phyloP scores from a whole-genome alignment of 2,797 vertebrate species.

The Carduelis carduelis region DNA sequence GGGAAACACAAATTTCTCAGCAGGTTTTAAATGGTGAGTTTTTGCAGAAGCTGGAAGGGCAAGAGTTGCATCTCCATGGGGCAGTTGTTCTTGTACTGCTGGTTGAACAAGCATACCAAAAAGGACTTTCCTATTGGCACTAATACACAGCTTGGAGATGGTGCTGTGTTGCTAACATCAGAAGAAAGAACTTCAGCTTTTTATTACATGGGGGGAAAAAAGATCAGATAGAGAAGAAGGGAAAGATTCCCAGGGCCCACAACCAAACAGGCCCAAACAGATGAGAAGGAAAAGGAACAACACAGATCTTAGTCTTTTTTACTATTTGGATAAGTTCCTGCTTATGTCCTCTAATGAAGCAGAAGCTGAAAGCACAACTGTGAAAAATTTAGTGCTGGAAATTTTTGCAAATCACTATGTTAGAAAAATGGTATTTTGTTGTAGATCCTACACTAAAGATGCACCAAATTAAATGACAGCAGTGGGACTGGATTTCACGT shows the following conservation, averaged over 20 bases:
- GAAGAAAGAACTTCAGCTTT: not conserved
- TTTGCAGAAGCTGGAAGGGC: not conserved
- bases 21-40: not conserved
- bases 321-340: not conserved
- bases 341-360: not conserved
- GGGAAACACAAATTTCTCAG: not conserved
- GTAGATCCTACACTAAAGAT: not conserved
- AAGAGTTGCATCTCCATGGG: not conserved
- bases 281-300: not conserved
- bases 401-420: not conserved
- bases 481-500: not conserved
- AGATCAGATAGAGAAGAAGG: not conserved
- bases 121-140: not conserved
- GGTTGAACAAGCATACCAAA: not conserved
- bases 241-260: not conserved
- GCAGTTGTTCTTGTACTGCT: not conserved
- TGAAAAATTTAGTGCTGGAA: not conserved
- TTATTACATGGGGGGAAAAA: rapidly evolving
- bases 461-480: not conserved
- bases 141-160: not conserved
- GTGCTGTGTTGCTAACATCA: not conserved
- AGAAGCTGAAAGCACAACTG: not conserved
- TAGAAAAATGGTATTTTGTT: not conserved
- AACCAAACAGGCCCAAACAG: not conserved
- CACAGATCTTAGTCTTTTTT: not conserved